These are phyloP conservation scores for Anoura caudifer DNA, from an alignment of 2,113 vertebrate species.

Conservation along the genomic window DNA sequence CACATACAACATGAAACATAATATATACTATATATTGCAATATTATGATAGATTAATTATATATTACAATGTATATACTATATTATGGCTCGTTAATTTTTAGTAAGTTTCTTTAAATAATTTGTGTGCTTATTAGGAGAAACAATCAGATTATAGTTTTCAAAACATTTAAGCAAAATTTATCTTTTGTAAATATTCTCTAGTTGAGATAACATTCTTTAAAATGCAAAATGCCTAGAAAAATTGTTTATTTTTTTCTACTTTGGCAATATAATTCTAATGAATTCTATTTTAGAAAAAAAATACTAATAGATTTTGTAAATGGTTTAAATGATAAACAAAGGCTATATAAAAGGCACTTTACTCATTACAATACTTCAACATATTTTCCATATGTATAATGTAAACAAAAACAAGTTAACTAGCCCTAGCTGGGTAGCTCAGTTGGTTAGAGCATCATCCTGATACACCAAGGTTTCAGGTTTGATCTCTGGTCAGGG, in stretches of 20 bases:
- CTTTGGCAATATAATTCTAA: neutral
- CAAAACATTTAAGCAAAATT: neutral
- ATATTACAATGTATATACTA: neutral
- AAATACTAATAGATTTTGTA: neutral
- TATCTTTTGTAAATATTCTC: neutral
- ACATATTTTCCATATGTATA: neutral
- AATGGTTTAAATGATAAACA: neutral
- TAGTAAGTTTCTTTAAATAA: neutral
- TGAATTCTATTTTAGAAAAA: neutral
- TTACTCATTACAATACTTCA: neutral
- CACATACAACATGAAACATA: neutral
- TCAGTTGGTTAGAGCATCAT: neutral
- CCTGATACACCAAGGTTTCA: too few species aligned
- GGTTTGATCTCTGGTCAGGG: neutral
- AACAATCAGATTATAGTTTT: neutral
- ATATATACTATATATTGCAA: neutral
- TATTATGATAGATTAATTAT: neutral
- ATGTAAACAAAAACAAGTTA: neutral
- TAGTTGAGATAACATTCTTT: neutral
- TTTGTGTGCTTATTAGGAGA: neutral
- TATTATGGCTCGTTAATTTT: neutral
- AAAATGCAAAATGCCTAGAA: neutral
- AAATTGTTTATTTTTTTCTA: neutral
- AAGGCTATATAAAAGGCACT: neutral
- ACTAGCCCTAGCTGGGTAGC: neutral